Conservation (phyloP, 2,797 vertebrate genomes). For the Darevskia mixta region DNA sequence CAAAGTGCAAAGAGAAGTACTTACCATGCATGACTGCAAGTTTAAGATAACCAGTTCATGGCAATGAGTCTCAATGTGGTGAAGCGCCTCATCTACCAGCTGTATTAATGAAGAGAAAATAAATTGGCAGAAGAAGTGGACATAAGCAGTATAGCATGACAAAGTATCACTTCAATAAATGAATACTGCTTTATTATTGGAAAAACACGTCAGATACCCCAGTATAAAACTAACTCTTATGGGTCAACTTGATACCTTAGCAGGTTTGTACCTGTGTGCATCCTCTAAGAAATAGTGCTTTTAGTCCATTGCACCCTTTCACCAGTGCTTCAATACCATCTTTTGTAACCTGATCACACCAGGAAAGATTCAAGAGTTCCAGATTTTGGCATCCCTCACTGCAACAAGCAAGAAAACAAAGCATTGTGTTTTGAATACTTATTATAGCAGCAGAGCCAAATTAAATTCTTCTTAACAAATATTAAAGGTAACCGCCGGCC, state of each 20-base stretch:
- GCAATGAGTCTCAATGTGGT: slow-evolving; percentile 91
- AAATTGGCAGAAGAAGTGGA: slow-evolving; percentile 50
- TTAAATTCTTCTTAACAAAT: slow-evolving; percentile 67
- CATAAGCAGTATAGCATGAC: background rate
- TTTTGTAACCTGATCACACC: slow-evolving; percentile 94
- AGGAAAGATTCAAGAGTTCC: slow-evolving; percentile 93
- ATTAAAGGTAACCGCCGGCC: slow-evolving; percentile 60
- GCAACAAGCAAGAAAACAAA: slow-evolving; percentile 72
- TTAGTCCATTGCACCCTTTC: slow-evolving; percentile 87
- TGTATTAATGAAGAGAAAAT: slow-evolving; percentile 63
- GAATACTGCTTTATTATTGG: slow-evolving; percentile 42
- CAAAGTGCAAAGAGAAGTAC: slow-evolving; percentile 47
- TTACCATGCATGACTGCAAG: slow-evolving; percentile 92
- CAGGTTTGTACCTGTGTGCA: slow-evolving; percentile 88
- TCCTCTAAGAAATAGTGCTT: slow-evolving; percentile 90
- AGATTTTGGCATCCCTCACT: slow-evolving; percentile 93
- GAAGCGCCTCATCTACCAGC: slow-evolving; percentile 92
- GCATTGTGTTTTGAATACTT: slow-evolving; percentile 50
- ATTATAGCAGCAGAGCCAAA: slow-evolving; percentile 69
- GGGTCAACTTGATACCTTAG: slow-evolving; percentile 50
- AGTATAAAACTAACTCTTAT: slow-evolving; percentile 70
- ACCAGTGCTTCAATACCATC: slow-evolving; percentile 92
- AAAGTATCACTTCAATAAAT: slow-evolving; percentile 38
- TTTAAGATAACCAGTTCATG: slow-evolving; percentile 92
- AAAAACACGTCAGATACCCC: slow-evolving; percentile 61